Evolutionary conservation across 2,888 invertebrate genomes (phyloP).

Genomic region (Chalcis sispes): DNA sequence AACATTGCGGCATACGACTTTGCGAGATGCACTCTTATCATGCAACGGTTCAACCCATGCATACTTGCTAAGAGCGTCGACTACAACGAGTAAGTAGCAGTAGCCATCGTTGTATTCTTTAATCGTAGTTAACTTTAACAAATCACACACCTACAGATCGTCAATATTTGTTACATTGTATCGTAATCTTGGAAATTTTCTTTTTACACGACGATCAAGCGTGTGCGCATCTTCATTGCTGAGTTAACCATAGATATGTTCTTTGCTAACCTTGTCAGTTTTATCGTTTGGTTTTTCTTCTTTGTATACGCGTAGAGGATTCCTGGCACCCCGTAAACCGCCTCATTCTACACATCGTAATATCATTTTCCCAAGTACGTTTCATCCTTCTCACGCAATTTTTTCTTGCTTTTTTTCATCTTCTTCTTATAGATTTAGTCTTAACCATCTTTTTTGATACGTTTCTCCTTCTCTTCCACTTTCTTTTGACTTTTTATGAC

Average conservation of each 20-base stretch:
- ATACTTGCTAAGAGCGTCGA: slow-evolving; percentile 56
- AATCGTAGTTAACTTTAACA: slow-evolving; percentile 40
- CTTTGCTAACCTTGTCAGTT: too few species aligned
- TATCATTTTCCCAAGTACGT: slow-evolving; percentile 35
- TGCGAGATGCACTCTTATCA: slow-evolving; percentile 56
- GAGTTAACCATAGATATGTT: too few species aligned
- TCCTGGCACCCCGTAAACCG: slow-evolving; percentile 19
- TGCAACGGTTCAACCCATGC: slow-evolving; percentile 60
- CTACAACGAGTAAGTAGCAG: slow-evolving; percentile 47
- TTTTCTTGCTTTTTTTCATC: too few species aligned
- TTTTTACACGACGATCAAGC: too few species aligned
- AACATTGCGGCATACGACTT: slow-evolving; percentile 26
- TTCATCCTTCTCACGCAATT: not conserved
- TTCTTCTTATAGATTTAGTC: not conserved
- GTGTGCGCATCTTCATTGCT: too few species aligned
- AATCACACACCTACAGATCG: slow-evolving; percentile 53
- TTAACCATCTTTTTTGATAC: not conserved
- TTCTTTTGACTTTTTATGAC: too few species aligned
- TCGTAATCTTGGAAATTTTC: too few species aligned
- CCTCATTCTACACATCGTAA: slow-evolving; percentile 24
- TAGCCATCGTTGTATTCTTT: slow-evolving; percentile 50
- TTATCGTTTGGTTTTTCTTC: too few species aligned
- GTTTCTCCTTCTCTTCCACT: too few species aligned
- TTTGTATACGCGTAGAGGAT: slow-evolving; percentile 24
- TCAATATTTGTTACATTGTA: too few species aligned